A percentile compares a stretch with the other conserved stretches of the same genome.
Conservation (phyloP, 92 coral and sea anemone species). For the Epizoanthus stellaris region DNA sequence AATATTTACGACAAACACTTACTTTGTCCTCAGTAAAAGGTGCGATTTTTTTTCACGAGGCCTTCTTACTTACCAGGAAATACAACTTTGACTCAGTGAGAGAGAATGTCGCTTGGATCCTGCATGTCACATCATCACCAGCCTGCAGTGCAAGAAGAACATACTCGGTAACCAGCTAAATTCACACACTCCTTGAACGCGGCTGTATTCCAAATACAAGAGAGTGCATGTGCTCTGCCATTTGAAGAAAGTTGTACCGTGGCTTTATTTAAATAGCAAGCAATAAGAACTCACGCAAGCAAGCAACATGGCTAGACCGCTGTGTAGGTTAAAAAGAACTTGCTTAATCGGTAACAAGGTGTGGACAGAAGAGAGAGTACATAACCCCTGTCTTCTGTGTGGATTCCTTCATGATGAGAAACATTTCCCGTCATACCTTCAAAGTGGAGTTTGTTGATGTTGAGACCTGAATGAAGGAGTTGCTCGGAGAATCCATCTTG, state of each 20-base stretch:
- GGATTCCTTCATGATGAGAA: background rate
- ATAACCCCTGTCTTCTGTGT: background rate
- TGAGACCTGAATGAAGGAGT: slow-evolving; percentile 67
- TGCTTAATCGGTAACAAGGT: background rate
- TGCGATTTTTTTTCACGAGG: background rate
- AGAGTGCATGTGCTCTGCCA: background rate
- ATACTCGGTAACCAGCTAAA: background rate
- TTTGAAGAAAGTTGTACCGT: too few relatives aligned
- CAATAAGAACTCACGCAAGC: too few relatives aligned
- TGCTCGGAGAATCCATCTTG: slow-evolving; percentile 69
- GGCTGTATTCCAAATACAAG: background rate
- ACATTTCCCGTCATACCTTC: slow-evolving; percentile 48
- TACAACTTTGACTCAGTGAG: slow-evolving; percentile 47
- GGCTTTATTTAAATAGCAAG: too few relatives aligned
- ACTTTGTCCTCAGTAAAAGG: too few relatives aligned
- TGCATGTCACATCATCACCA: slow-evolving; percentile 65
- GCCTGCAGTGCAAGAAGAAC: slow-evolving; percentile 53
- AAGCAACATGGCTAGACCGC: too few relatives aligned
- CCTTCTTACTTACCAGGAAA: slow-evolving; percentile 67
- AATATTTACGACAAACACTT: background rate
- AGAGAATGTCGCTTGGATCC: slow-evolving; percentile 54
- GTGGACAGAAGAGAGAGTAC: background rate
- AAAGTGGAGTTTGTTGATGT: slow-evolving; percentile 70
- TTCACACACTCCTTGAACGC: background rate
- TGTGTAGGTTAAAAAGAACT: too few relatives aligned